Evolutionary conservation across 2,113 vertebrate species (phyloP), one percentile per base, ranked within the genome.

Genomic region (Hippolais icterina): DNA sequence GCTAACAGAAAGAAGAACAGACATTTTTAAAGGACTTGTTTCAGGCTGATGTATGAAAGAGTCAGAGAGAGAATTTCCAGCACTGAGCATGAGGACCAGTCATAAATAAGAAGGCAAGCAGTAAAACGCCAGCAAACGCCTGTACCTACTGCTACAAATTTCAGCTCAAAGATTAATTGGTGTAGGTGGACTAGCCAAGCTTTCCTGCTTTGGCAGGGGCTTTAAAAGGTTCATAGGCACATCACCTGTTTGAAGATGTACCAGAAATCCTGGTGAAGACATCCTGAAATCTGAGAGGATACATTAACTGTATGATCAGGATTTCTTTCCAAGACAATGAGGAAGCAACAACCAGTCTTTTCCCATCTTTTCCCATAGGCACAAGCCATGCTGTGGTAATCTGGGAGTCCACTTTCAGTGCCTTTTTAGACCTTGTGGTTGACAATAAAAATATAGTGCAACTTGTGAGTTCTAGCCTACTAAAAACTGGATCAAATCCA

Each of bases 401-500:
- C 2, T 56, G 53, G 33, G 44, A 93, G 37, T 22, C 24, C 24
- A 28, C 6, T 15, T 47, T 65, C 57, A 37, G 23, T 17, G 24
- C n/a, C 33, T 85, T 90, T 69, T 72, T 60, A 74, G 64, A 33
- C 28, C 12, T 69, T 71, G 37, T 49, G 25, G 21, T 15, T 79
- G 59, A 89, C 16, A 86, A 63, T 15, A 60, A 74, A 39, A n/a
- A 29, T 65, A 44, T 0, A 80, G 39, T 35, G 42, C 90, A 89
- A 54, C 25, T 23, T 17, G 14, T 47, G 83, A 70, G 42, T 27
- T 86, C 70, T 64, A 65, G 25, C 29, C 80, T 81, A 47, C 83
- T 86, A 22, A 80, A 95, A 72, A 21, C 47, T 70, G 56, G 76
- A 94, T 23, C 61, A 81, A 95, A 77, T 74, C 86, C 88, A 93